Base-by-base conservation (phyloP, 2,888 invertebrate species). In the Spisula subtruncata region DNA sequence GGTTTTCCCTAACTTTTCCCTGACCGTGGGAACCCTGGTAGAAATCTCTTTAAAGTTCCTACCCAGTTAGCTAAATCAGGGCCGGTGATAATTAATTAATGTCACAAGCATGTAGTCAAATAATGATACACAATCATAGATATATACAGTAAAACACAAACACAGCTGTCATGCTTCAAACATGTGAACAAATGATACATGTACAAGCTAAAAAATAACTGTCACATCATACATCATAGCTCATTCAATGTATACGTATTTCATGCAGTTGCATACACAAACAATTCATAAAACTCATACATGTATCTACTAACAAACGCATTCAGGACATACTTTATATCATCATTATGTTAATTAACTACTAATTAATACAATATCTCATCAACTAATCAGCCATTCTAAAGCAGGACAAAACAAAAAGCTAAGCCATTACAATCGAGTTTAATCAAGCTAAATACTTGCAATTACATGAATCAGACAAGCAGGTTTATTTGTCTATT, bases 191-290 rank as follows among this genome's bases (percentile, higher is more conserved):
- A 5, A 56, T n/a, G 0, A 56, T 20, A 66, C 60, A 66, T 66
- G 25, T 25, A 66, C 60, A 51, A 8, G 16, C 16, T 51, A 5
- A 48, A 48, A 60, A 60, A n/a, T n/a, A 2, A 66, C 25, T n/a
- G 60, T 66, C 25, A 66, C 60, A 66, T 1, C 48, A n/a, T n/a
- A n/a, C n/a, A n/a, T n/a, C n/a, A 48, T 12, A 48, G 48, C 12
- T 48, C 48, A 60, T 25, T n/a, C 25, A 66, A n/a, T 66, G 60
- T 66, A 10, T 66, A 66, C 56, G 20, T 56, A 41, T 51, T n/a
- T 66, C 60, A 66, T 66, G 60, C 60, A 66, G n/a, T 66, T 25
- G n/a, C 25, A 66, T 25, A 66, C 60, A 66, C 25, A 66, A 25
- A 66, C 25, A 10, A 5, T 20, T 56, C 56, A 20, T 20, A 2